Evolutionary conservation across 2,113 vertebrate genomes (phyloP).

Genomic region (Apteryx mantelli): DNA sequence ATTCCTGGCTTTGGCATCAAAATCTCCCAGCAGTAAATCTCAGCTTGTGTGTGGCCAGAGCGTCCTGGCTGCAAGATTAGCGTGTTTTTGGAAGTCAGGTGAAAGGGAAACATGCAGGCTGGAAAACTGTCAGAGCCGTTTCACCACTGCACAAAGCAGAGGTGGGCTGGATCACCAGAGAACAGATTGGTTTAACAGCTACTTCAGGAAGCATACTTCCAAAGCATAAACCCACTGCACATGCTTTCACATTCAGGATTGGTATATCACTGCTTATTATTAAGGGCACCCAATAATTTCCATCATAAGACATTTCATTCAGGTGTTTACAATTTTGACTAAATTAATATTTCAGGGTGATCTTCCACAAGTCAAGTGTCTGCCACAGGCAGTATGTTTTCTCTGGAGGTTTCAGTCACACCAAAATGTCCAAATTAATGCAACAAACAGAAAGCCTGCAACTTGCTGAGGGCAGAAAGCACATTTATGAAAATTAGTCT

Average conservation of each 20-base stretch:
- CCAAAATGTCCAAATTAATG: background rate
- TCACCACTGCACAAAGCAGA: background rate
- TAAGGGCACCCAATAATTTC: background rate
- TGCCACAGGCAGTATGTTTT: background rate
- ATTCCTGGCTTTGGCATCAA: conserved; percentile 4
- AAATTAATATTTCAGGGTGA: background rate
- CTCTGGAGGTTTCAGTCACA: background rate
- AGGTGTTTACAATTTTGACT: background rate
- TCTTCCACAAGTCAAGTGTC: background rate
- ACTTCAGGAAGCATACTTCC: background rate
- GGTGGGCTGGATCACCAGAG: background rate
- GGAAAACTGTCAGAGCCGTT: background rate
- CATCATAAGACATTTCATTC: background rate
- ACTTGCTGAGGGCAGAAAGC: background rate
- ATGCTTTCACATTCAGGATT: background rate
- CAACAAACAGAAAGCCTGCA: background rate
- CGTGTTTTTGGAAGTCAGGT: background rate
- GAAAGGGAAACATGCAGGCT: background rate
- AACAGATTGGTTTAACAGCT: background rate
- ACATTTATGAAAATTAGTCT: background rate
- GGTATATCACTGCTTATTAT: background rate
- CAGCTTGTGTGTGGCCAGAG: background rate
- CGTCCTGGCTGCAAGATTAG: background rate
- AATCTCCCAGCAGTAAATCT: conserved; percentile 11
- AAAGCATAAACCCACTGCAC: background rate